Evolutionary conservation across 2,113 vertebrate genomes (phyloP).

Genomic region (Erythrocebus patas): DNA sequence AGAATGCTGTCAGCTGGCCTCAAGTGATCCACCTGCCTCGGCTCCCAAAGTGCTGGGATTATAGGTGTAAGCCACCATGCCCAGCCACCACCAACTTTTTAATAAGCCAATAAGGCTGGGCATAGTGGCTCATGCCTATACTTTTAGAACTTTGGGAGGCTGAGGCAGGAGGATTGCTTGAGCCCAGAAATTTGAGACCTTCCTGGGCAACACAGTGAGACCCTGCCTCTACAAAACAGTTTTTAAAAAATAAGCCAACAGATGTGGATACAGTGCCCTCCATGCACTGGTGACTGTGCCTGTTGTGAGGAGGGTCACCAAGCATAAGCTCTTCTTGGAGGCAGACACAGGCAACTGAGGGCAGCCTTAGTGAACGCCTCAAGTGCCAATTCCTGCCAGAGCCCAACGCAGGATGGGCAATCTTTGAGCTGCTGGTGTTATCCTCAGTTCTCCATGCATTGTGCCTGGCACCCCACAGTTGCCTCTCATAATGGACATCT

Average conservation of each 20-base stretch:
- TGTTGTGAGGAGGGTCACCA: neutral
- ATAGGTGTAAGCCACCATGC: too few species aligned
- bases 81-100: too few species aligned
- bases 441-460: neutral
- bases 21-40: neutral
- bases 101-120: neutral
- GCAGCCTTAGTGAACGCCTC: neutral
- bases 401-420: neutral
- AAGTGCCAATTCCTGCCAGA: neutral
- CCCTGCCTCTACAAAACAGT: neutral
- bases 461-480: neutral
- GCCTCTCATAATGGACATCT: neutral
- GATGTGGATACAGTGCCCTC: too few species aligned
- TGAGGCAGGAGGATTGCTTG: neutral
- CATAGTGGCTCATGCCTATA: neutral
- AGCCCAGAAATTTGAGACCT: neutral
- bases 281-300: neutral
- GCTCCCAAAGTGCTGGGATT: neutral
- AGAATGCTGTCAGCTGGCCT: neutral
- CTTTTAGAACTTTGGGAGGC: neutral
- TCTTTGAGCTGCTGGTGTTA: neutral
- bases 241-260: neutral
- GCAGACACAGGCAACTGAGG: neutral
- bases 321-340: neutral
- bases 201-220: neutral